Evolutionary conservation across 2,113 vertebrate genomes (phyloP).

Genomic region (Proterorhinus semilunaris): DNA sequence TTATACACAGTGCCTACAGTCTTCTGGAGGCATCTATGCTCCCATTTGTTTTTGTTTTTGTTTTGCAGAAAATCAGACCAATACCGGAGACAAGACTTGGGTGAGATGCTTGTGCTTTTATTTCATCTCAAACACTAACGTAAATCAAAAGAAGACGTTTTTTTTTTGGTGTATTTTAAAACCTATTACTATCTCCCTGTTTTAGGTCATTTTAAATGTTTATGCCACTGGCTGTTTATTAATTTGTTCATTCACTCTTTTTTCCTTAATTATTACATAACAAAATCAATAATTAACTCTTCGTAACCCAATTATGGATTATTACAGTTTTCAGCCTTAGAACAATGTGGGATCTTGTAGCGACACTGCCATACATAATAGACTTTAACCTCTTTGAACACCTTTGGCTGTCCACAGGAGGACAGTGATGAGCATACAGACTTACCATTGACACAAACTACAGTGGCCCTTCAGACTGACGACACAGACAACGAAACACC

Average conservation of each 20-base stretch:
- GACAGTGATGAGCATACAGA: constrained; percentile 22
- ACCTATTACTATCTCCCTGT: no score
- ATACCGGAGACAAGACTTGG: constrained; percentile 13
- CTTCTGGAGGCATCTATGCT: background rate
- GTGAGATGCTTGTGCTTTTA: constrained; percentile 30
- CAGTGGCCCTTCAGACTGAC: constrained; percentile 28
- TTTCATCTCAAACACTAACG: background rate
- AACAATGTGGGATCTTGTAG: background rate
- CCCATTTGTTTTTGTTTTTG: constrained; percentile 3
- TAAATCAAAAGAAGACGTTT: no score
- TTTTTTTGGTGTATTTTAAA: no score
- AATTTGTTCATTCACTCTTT: no score
- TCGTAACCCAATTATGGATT: no score
- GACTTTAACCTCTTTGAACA: background rate
- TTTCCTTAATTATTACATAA: no score
- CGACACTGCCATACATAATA: background rate
- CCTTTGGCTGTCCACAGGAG: constrained; percentile 24
- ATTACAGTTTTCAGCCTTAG: background rate
- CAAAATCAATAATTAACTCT: no score
- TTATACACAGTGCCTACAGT: background rate
- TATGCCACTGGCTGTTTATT: no score
- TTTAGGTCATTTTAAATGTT: no score
- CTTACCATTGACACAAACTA: constrained; percentile 3
- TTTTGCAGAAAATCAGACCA: constrained; percentile 30
- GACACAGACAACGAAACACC: background rate